Base-by-base conservation (phyloP, 2,888 invertebrate species). In the Rhingia campestris region DNA sequence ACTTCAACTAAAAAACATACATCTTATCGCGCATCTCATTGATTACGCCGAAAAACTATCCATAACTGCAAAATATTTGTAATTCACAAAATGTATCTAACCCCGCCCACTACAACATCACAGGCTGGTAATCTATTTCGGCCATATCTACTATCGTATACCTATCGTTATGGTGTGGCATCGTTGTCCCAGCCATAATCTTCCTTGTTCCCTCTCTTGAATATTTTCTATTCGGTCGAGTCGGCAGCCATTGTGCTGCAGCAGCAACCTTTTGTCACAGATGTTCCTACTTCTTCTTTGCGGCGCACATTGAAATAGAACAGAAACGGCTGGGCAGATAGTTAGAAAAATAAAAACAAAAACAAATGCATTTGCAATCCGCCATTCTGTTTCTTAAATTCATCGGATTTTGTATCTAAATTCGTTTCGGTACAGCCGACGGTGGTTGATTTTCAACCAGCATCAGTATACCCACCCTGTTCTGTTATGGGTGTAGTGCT, bases 261-360 rank as follows among this genome's bases (percentile, higher is more conserved):
- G 30, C 14, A 77, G 58, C 51, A 84, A 66, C 80, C 69, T 80
- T 74, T 80, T 75, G 84, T 75, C 84, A 75, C 84, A 84, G 80
- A 84, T 80, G 84, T 80, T 84, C 37, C n/a, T 70, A 54, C 33
- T 69, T 74, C 49, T 41, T 69, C 51, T 70, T 41, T 49, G 30
- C 7, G n/a, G 22, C 35, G 47, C 63, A 73, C 72, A 82, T 49
- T 67, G 77, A 63, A 82, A 82, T 79, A 82, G 73, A 69, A 82
- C 67, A 63, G 43, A 63, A 58, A 51, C 63, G 54, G 33, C 33
- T 63, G 54, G 30, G 14, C 22, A 53, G 32, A 54, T 33, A 39
- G 74, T 66, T 70, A 64, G 70, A 75, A 81, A 66, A 56, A 72
- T 32, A 22, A 72, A 53, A 47, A 63, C 39, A 14, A 49, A 61